Conservation (phyloP, 2,888 invertebrate genomes). For the Chesias legatella region DNA sequence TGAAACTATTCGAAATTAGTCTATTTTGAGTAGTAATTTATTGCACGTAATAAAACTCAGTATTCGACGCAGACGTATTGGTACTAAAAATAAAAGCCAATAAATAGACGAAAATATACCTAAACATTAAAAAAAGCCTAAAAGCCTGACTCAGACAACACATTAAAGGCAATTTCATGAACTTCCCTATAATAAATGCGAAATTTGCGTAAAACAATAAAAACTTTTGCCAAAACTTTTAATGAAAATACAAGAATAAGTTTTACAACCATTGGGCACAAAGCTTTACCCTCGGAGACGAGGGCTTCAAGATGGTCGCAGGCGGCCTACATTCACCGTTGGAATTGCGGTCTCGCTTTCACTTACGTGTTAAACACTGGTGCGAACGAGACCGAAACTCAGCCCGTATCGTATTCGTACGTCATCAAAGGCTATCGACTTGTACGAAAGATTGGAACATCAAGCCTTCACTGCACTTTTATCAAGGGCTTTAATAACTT, state of each 20-base stretch:
- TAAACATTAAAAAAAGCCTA: no score
- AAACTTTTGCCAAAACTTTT: no score
- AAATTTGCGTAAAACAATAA: no score
- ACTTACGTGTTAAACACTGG: conserved; percentile 33
- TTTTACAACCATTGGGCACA: conserved; percentile 41
- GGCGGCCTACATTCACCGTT: conserved; percentile 77
- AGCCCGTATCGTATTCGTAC: conserved; percentile 25
- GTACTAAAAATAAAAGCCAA: no score
- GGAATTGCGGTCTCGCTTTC: conserved; percentile 63
- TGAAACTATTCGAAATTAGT: no score
- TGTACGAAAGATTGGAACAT: conserved; percentile 45
- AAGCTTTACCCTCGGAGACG: conserved; percentile 61
- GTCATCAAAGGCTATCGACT: conserved; percentile 52
- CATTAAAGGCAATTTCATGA: no score
- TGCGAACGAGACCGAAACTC: conserved; percentile 42
- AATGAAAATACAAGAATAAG: not conserved
- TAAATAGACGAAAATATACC: no score
- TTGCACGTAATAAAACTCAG: no score
- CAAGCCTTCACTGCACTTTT: conserved; percentile 47
- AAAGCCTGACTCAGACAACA: no score
- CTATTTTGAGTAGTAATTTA: no score
- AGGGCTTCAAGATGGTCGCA: conserved; percentile 74
- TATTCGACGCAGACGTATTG: no score
- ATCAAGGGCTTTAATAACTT: conserved; percentile 10
- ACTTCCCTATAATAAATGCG: no score